These are phyloP conservation scores for Schizothorax lantsangensis DNA, from an alignment of 2,797 vertebrate genomes.

Conservation along the genomic window DNA sequence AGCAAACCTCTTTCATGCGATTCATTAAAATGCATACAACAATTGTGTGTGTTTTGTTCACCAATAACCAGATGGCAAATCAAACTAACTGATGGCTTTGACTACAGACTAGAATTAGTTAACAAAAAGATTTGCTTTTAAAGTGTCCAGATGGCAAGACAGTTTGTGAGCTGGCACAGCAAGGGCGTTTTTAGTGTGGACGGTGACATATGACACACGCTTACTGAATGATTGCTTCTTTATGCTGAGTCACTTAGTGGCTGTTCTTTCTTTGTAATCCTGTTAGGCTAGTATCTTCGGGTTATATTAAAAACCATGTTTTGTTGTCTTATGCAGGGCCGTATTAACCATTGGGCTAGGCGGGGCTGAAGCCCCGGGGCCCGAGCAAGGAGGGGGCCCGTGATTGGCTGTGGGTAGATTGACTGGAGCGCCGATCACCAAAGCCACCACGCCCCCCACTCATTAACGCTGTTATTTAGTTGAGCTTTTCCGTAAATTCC, in stretches of 20 bases:
- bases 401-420: too few relatives aligned
- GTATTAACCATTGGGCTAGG: too few relatives aligned
- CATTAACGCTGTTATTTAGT: too few relatives aligned
- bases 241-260: neutral
- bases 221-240: neutral
- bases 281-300: neutral
- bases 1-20: slow-evolving; percentile 72
- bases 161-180: slow-evolving; percentile 31
- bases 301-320: neutral
- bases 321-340: neutral
- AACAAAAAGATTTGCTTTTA: slow-evolving; percentile 71
- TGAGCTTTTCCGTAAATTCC: too few relatives aligned
- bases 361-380: too few relatives aligned
- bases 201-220: neutral
- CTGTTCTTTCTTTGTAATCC: neutral
- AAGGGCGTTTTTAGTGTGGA: slow-evolving; percentile 29
- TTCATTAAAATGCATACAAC: slow-evolving; percentile 72
- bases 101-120: slow-evolving; percentile 72
- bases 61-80: slow-evolving; percentile 71
- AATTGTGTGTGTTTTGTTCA: slow-evolving; percentile 67
- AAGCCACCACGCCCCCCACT: too few relatives aligned
- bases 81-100: slow-evolving; percentile 73
- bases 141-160: slow-evolving; percentile 67
- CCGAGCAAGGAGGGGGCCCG: too few relatives aligned
- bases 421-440: too few relatives aligned